Conservation (phyloP, 2,888 invertebrate genomes). For the Hermodice carunculata region DNA sequence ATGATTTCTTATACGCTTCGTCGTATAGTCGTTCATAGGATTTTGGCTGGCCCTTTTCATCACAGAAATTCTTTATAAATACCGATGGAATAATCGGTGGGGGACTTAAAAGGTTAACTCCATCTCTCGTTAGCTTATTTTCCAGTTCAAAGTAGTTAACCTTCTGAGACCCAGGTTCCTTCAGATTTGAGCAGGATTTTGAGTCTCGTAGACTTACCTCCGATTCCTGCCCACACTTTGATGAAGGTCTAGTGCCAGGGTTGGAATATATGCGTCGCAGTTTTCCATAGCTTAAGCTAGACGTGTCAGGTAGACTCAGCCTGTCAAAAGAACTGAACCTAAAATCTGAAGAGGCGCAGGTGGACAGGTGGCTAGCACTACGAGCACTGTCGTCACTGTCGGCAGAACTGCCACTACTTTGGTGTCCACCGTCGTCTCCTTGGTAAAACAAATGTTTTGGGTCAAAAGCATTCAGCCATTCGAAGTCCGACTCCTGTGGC, state of each 20-base stretch:
- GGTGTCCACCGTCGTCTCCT: background rate
- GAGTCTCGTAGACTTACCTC: conserved; percentile 13
- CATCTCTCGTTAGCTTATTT: background rate
- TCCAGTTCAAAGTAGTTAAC: background rate
- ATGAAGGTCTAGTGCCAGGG: too few relatives aligned
- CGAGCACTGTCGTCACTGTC: conserved; percentile 17
- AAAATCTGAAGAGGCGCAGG: conserved; percentile 25
- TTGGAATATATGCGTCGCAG: conserved; percentile 26
- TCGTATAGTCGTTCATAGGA: conserved; percentile 4
- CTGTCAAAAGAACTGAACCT: conserved; percentile 23
- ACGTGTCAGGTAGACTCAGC: conserved; percentile 1
- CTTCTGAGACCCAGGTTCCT: background rate
- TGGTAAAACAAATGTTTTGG: too few relatives aligned
- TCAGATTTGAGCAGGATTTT: conserved; percentile 17
- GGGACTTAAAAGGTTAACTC: background rate
- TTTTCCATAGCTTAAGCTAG: too few relatives aligned
- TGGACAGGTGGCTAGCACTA: conserved; percentile 28
- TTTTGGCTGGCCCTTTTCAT: background rate
- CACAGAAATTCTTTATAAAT: background rate
- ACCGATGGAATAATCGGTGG: background rate
- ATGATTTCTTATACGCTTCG: background rate
- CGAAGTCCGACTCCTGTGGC: too few relatives aligned
- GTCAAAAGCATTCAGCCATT: too few relatives aligned
- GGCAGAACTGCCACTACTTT: conserved; percentile 6
- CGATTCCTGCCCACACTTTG: too few relatives aligned